Evolutionary conservation across 53 echinoderm and acorn worm genomes (phyloP).

Genomic region (Actinopyga echinites): DNA sequence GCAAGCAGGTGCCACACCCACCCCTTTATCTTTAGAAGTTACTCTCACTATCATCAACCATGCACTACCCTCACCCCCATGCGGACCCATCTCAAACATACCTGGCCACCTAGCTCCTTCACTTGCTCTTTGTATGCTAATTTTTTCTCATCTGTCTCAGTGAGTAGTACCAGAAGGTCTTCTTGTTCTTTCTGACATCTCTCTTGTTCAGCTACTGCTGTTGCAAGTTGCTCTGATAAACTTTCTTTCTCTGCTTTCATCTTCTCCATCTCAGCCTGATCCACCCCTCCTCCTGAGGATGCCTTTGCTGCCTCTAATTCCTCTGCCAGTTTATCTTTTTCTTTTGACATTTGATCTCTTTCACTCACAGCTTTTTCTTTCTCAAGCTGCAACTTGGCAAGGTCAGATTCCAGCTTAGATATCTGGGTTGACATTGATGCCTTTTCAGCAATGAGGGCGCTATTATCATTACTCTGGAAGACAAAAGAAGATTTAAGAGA

Average conservation of each 20-base stretch:
- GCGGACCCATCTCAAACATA: constrained; percentile 70
- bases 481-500: background rate
- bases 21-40: background rate
- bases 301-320: constrained; percentile 8
- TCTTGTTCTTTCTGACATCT: constrained; percentile 71
- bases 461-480: constrained; percentile 54
- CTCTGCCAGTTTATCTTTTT: constrained; percentile 15
- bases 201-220: constrained; percentile 38
- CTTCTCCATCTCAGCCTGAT: constrained; percentile 56
- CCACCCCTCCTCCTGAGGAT: background rate
- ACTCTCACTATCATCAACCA: constrained; percentile 38
- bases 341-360: constrained; percentile 49
- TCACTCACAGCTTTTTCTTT: constrained; percentile 48
- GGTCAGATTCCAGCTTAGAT: constrained; percentile 65
- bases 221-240: constrained; percentile 19
- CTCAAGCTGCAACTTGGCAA: constrained; percentile 51
- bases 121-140: constrained; percentile 73
- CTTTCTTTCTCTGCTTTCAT: constrained; percentile 56
- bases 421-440: constrained; percentile 71
- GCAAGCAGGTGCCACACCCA: too few relatives aligned
- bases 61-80: constrained; percentile 46
- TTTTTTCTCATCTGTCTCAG: constrained; percentile 86
- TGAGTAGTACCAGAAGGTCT: constrained; percentile 81
- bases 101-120: constrained; percentile 70
- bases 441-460: constrained; percentile 74